Evolutionary conservation across 2,113 vertebrate species (phyloP), one percentile per base, ranked within the genome.

Genomic region (Plecotus auritus): DNA sequence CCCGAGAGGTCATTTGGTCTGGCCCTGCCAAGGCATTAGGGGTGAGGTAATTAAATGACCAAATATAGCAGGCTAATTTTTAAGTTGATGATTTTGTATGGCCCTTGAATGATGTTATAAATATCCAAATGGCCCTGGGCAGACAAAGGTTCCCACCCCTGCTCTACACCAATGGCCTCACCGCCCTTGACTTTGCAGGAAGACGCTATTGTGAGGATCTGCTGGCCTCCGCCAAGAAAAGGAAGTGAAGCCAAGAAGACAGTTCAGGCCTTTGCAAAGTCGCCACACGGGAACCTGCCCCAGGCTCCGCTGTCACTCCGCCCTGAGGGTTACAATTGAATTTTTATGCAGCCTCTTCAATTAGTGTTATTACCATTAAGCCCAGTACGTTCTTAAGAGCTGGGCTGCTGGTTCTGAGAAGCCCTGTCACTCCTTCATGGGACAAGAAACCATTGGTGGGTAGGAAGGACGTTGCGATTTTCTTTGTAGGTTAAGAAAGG

Each of bases 391-490:
- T 28, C 74, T 78, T 89, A 56, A 74, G 9, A 26, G 87, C 76
- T 8, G 18, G 85, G 73, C 47, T 6, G 47, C 18, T 22, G 4
- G 23, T 10, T n/a, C 23, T 45, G 59, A 45, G 35, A 86, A 92
- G 69, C 4, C 16, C 35, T 7, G 17, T 93, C 28, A 1, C 42
- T 76, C 70, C 51, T 40, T 22, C 66, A 14, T 0, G 4, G 56
- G 45, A 67, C 80, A 59, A 49, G 88, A 45, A 28, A 10, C 37
- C 47, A 12, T 17, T 11, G 13, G 2, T 18, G 8, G 22, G 37
- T 26, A 26, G 84, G 16, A 2, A 9, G 0, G 9, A 54, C 26
- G 1, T 0, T 0, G 77, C 13, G 4, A 6, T 2, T 40, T 40
- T 42, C 35, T 61, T 14, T 13, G 8, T 17, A 74, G 49, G 86